These are phyloP conservation scores for Tetragonula carbonaria DNA, from an alignment of 2,888 invertebrate genomes.

Conservation along the genomic window DNA sequence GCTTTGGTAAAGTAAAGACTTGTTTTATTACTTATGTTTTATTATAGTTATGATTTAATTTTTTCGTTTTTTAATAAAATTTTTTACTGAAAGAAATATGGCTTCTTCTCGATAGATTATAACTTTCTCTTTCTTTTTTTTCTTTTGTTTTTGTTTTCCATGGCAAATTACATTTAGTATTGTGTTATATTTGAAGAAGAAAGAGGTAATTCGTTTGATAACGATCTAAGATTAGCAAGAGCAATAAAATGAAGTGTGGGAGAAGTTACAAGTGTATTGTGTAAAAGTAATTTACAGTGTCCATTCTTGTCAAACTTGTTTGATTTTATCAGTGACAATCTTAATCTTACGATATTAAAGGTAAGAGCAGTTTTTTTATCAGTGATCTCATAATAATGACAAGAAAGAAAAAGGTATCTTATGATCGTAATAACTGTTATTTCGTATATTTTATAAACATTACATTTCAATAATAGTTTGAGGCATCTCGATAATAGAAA, in stretches of 20 bases:
- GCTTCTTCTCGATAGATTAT: background rate
- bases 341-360: background rate
- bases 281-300: background rate
- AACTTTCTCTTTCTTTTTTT: background rate
- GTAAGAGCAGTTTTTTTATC: conserved; percentile 6
- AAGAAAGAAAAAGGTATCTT: background rate
- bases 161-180: background rate
- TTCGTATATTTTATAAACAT: background rate
- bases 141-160: background rate
- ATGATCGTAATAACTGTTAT: background rate
- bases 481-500: background rate
- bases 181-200: background rate
- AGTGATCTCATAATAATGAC: background rate
- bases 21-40: background rate
- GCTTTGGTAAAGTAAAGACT: background rate
- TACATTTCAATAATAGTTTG: background rate
- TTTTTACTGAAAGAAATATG: background rate
- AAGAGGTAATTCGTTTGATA: background rate
- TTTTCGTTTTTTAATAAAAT: conserved; percentile 2
- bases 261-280: background rate
- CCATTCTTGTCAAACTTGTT: background rate
- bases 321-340: conserved; percentile 24
- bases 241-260: background rate
- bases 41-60: background rate
- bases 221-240: background rate